Percentiles rank a stretch among this genome's conserved stretches.
phyloP scores from a whole-genome alignment of 2,113 vertebrate genomes.

The Caloenas nicobarica region DNA sequence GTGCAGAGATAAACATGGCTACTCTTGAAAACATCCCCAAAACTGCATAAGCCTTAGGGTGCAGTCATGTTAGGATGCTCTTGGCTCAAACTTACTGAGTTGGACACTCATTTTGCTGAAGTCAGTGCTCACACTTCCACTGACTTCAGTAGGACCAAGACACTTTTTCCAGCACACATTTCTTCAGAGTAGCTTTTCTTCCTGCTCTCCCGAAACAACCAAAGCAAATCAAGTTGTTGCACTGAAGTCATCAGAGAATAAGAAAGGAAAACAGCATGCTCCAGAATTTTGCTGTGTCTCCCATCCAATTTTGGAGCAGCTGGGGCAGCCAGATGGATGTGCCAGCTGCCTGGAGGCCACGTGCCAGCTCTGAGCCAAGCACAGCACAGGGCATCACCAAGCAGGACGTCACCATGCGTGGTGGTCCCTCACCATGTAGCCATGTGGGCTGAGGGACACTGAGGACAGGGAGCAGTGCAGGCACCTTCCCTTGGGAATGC shows the following conservation, averaged over 20 bases:
- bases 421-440: too few species aligned
- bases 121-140: background rate
- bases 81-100: background rate
- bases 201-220: background rate
- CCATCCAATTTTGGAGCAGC: background rate
- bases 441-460: background rate
- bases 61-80: background rate
- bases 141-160: background rate
- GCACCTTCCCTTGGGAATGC: background rate
- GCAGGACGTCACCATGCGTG: background rate
- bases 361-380: background rate
- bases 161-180: background rate
- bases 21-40: background rate
- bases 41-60: background rate
- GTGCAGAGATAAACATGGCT: background rate
- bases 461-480: background rate
- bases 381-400: accelerated
- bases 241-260: background rate
- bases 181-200: background rate
- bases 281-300: background rate
- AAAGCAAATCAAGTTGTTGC: background rate
- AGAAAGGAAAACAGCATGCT: background rate
- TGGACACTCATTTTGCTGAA: background rate
- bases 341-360: background rate
- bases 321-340: background rate